These are phyloP conservation scores for Yponomeuta sedellus DNA, from an alignment of 2,888 invertebrate species.

Conservation along the genomic window DNA sequence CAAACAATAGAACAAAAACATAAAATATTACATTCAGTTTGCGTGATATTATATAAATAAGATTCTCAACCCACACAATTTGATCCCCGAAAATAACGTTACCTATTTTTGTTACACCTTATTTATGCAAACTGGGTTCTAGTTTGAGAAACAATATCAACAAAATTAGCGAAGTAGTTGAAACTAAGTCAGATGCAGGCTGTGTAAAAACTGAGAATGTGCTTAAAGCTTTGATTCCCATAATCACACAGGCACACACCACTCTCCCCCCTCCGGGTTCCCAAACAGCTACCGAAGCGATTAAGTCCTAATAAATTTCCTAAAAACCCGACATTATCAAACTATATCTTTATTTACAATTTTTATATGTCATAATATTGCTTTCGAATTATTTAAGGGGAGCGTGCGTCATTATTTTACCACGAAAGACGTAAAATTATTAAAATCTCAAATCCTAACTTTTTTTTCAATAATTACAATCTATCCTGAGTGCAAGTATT, in stretches of 20 bases:
- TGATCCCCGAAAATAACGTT: too few relatives aligned
- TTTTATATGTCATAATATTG: slow-evolving; percentile 75
- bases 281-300: slow-evolving; percentile 63
- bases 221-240: slow-evolving; percentile 75
- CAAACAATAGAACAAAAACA: too few relatives aligned
- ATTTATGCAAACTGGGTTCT: too few relatives aligned
- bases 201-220: slow-evolving; percentile 26
- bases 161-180: background rate
- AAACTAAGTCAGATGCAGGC: background rate
- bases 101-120: too few relatives aligned
- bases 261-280: slow-evolving; percentile 58
- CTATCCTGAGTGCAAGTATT: slow-evolving; percentile 61
- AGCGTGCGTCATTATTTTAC: slow-evolving; percentile 60
- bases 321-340: slow-evolving; percentile 74
- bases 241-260: slow-evolving; percentile 63
- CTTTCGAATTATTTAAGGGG: slow-evolving; percentile 73
- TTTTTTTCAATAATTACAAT: slow-evolving; percentile 45
- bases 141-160: too few relatives aligned
- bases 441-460: slow-evolving; percentile 70
- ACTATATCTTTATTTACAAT: slow-evolving; percentile 70
- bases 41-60: too few relatives aligned
- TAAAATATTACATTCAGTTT: too few relatives aligned
- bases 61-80: too few relatives aligned
- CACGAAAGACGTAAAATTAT: slow-evolving; percentile 63
- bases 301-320: slow-evolving; percentile 69